Percentiles rank a stretch among this genome's conserved stretches.
Evolutionary conservation across 2,888 invertebrate genomes (phyloP).

Genomic region (Orthosia incerta): DNA sequence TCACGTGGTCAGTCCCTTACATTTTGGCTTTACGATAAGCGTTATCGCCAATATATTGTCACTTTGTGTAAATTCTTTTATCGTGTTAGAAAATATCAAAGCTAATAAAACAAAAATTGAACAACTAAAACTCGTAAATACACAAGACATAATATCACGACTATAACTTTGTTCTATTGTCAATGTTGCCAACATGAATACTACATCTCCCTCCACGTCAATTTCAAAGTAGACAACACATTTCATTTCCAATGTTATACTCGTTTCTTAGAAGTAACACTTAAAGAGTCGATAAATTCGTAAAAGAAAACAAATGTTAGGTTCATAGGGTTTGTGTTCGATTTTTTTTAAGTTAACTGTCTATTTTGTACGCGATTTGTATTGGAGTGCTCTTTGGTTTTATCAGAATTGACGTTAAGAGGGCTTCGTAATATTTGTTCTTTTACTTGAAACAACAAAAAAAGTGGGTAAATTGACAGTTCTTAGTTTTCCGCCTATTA

Average conservation of each 20-base stretch:
- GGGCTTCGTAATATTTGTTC: constrained; percentile 28
- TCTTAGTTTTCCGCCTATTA: constrained; percentile 19
- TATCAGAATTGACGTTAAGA: constrained; percentile 55
- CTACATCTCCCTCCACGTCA: neutral
- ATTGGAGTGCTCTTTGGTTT: constrained; percentile 19
- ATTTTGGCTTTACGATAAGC: no score
- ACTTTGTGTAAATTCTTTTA: no score
- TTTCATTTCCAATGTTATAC: constrained; percentile 22
- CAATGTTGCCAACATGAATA: neutral
- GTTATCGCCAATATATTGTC: no score
- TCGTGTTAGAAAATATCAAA: no score
- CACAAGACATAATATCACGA: neutral
- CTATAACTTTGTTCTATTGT: neutral
- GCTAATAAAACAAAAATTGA: no score
- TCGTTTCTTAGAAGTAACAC: constrained; percentile 36
- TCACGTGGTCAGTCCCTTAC: no score
- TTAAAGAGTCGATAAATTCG: constrained; percentile 46
- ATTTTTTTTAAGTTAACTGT: constrained; percentile 28
- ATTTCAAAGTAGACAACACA: constrained; percentile 8
- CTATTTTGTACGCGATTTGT: constrained; percentile 30
- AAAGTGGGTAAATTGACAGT: constrained; percentile 1
- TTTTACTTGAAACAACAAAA: constrained; percentile 30
- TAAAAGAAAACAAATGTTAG: constrained; percentile 36
- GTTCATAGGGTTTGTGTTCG: constrained; percentile 30
- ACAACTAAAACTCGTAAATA: neutral